Evolutionary conservation across 2,797 vertebrate species (phyloP), one percentile per base, ranked within the genome.

Genomic region (Steatocranus sp.): DNA sequence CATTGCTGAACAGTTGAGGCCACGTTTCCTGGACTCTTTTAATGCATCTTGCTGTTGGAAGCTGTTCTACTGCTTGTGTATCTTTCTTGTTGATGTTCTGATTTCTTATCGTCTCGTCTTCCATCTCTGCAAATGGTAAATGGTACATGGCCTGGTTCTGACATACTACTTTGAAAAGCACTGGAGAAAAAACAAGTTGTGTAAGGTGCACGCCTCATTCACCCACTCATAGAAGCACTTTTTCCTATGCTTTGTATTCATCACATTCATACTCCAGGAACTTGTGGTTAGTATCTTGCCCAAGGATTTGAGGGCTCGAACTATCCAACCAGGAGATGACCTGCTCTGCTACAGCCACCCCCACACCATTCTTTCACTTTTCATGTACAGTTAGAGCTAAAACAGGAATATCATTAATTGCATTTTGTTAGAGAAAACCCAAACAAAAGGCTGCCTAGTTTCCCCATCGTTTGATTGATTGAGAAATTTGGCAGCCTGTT

Each of bases 401-500:
- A 56, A 51, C 17, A 56, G 66, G 66, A 85, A 82, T 38, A 58
- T 48, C 81, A 79, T 27, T 54, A 23, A 88, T 78, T 12, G 14
- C 14, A 51, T 53, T 23, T 11, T 6, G 2, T 9, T 36, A 3
- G 75, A 10, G 14, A 5, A 74, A 74, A 54, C 4, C 6, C 14
- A 43, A 25, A 36, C 0, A 68, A 68, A 17, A 23, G 0, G 23
- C 9, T 53, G 7, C 34, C 61, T 0, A 66, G 4, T 5, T 66
- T 41, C 34, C 34, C n/a, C n/a, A 23, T 66, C 12, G 23, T 48
- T 11, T 87, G 88, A 85, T 25, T 46, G 83, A 86, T 49, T 56
- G 74, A 80, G 41, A 86, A 87, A 85, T 82, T 23, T 84, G 83
- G 61, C 63, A 70, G 43, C 30, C 38, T 76, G 75, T 58, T 76